These are phyloP conservation scores for Otis tarda DNA, from an alignment of 2,113 vertebrate species.

Conservation along the genomic window DNA sequence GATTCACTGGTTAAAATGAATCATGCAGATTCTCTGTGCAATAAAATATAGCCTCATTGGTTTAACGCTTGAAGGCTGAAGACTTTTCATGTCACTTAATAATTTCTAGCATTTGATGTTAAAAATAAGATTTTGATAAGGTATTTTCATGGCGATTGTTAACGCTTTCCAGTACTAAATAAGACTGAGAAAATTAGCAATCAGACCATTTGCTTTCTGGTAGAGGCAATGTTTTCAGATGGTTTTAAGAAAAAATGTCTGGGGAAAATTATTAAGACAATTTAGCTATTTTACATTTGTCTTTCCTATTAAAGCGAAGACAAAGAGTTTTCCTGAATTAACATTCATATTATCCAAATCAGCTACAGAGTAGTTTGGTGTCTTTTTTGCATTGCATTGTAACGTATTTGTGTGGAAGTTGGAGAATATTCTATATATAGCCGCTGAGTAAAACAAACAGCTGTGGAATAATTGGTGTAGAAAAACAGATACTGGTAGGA, in stretches of 20 bases:
- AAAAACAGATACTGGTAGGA: not conserved
- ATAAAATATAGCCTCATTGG: constrained; percentile 46
- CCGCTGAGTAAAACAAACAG: constrained; percentile 45
- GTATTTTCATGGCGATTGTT: not conserved
- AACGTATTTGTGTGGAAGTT: constrained; percentile 54
- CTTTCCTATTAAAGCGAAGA: constrained; percentile 71
- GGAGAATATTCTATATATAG: constrained; percentile 66
- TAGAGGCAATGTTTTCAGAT: constrained; percentile 2
- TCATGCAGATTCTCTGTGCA: constrained; percentile 23
- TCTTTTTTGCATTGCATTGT: constrained; percentile 28
- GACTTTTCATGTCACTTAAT: constrained; percentile 49
- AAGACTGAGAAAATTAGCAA: not conserved
- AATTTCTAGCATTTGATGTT: constrained; percentile 61
- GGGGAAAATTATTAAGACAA: constrained; percentile 41
- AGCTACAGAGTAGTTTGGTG: constrained; percentile 37
- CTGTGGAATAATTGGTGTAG: constrained; percentile 40
- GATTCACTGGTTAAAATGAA: constrained; percentile 51
- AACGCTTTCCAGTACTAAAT: constrained; percentile 15
- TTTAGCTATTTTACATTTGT: constrained; percentile 57
- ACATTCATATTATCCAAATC: constrained; percentile 63
- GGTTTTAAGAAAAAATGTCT: constrained; percentile 37
- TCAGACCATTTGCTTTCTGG: constrained; percentile 15
- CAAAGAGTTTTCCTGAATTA: constrained; percentile 67
- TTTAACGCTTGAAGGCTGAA: constrained; percentile 46
- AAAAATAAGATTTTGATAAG: constrained; percentile 41